Conservation (phyloP, 2,797 vertebrate species). For the Sebastes vulpes region DNA sequence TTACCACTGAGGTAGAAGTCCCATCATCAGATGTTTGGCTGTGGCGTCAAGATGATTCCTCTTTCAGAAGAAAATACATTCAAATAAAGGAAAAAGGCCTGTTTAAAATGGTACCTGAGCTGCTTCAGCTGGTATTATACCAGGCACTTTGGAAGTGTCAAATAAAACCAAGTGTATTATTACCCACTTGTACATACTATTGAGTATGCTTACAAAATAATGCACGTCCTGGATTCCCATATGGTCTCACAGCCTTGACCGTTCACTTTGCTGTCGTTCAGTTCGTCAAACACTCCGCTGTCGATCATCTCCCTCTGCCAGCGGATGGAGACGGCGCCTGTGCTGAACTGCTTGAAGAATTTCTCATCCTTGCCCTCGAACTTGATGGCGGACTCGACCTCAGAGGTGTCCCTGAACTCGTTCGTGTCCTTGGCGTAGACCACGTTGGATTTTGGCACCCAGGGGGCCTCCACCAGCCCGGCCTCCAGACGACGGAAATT, state of each 20-base stretch:
- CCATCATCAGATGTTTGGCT: slow-evolving; percentile 16
- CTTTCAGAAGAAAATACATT: neutral
- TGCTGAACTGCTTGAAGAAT: slow-evolving; percentile 91
- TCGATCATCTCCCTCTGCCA: slow-evolving; percentile 94
- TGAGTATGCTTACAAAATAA: slow-evolving; percentile 84
- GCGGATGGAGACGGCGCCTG: slow-evolving; percentile 87
- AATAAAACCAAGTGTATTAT: neutral
- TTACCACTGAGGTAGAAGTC: slow-evolving; percentile 3
- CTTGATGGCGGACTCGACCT: slow-evolving; percentile 79
- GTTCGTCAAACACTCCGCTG: slow-evolving; percentile 89
- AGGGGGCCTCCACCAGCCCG: slow-evolving; percentile 87
- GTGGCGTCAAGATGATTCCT: neutral
- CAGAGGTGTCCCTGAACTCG: slow-evolving; percentile 87
- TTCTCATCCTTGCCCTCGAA: slow-evolving; percentile 88
- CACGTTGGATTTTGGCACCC: slow-evolving; percentile 90
- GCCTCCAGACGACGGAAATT: slow-evolving; percentile 90
- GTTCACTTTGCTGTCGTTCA: slow-evolving; percentile 80
- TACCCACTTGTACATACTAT: neutral
- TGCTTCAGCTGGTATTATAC: neutral
- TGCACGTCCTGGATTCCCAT: slow-evolving; percentile 86
- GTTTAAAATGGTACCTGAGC: neutral
- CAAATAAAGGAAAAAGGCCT: neutral
- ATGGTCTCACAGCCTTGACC: slow-evolving; percentile 25
- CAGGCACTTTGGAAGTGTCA: slow-evolving; percentile 16
- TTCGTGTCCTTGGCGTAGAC: slow-evolving; percentile 90